phyloP scores from a whole-genome alignment of 2,888 invertebrate species.

The Hedya salicella region DNA sequence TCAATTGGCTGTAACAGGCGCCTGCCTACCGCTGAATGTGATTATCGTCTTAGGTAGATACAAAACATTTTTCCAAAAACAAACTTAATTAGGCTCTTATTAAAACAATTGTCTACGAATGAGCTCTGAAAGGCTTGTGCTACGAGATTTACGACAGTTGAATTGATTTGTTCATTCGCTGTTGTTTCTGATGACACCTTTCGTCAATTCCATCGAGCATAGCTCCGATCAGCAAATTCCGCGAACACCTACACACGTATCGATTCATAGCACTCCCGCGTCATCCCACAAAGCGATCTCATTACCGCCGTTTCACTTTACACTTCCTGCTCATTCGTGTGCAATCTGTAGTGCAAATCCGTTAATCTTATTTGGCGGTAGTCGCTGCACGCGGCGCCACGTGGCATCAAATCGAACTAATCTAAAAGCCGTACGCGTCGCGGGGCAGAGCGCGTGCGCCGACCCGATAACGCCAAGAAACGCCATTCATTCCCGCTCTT shows the following conservation, averaged over 20 bases:
- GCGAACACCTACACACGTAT: slow-evolving; percentile 17
- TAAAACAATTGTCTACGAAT: no score
- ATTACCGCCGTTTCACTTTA: slow-evolving; percentile 84
- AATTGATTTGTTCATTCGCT: no score
- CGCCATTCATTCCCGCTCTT: slow-evolving; percentile 82
- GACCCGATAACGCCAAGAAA: slow-evolving; percentile 81
- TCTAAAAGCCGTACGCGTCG: slow-evolving; percentile 80
- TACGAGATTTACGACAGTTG: no score
- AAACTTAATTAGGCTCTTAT: no score
- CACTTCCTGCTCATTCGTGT: slow-evolving; percentile 84
- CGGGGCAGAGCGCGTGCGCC: slow-evolving; percentile 78
- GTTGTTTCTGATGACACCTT: no score
- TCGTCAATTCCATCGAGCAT: no score
- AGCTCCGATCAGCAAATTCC: neutral
- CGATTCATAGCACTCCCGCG: slow-evolving; percentile 44
- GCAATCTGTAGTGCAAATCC: slow-evolving; percentile 85
- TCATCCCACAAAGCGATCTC: slow-evolving; percentile 77
- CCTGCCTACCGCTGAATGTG: no score
- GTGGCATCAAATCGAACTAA: slow-evolving; percentile 82
- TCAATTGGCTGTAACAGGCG: no score
- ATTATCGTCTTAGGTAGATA: no score
- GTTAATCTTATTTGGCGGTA: slow-evolving; percentile 83
- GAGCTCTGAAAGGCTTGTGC: no score
- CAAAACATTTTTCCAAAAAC: no score
- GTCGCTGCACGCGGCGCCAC: slow-evolving; percentile 80